Base-by-base conservation (phyloP, 2,888 invertebrate species). In the Ophion slaviceki region DNA sequence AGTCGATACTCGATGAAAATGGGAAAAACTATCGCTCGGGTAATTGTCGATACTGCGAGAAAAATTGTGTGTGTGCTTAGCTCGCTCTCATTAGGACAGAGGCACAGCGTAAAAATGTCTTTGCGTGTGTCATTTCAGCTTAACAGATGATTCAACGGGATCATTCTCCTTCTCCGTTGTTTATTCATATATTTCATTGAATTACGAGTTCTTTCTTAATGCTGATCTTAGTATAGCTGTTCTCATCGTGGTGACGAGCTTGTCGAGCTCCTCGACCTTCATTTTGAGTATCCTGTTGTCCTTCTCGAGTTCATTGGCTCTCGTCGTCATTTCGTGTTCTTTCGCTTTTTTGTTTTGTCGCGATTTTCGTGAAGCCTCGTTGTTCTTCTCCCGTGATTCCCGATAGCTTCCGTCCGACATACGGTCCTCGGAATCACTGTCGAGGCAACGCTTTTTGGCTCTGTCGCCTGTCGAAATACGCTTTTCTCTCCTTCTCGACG, bases 361-460 rank as follows among this genome's bases (percentile, higher is more conserved):
- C 1, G 97, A 97, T 89, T 96, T 95, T 89, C 97, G 95, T 64
- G 97, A 97, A 66, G 97, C 97, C 93, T 97, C 97, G 92, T 97
- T 97, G 93, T 97, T 97, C 92, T 96, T 97, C 91, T 96, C 96
- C 80, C 97, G 94, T 87, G 96, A 95, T 91, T 97, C 96, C 75
- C 96, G 94, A 92, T 97, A 97, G 87, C 95, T 95, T 68, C 93
- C 92, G 57, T 95, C 95, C 8, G 91, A 90, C 59, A 61, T 78
- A 14, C 78, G 76, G 75, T 88, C 87, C 36, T 90, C 90, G 11
- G 89, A 90, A 11, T 90, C 90, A 40, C 87, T 86, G 0, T 91
- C 91, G 32, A 84, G 32, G 62, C 80, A 87, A 24, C 89, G 88
- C 68, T 89, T 91, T 20, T 78, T 88, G 3, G 59, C 85, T 6